These are phyloP conservation scores for Leistus spinibarbis DNA, from an alignment of 2,888 invertebrate species.

Conservation along the genomic window DNA sequence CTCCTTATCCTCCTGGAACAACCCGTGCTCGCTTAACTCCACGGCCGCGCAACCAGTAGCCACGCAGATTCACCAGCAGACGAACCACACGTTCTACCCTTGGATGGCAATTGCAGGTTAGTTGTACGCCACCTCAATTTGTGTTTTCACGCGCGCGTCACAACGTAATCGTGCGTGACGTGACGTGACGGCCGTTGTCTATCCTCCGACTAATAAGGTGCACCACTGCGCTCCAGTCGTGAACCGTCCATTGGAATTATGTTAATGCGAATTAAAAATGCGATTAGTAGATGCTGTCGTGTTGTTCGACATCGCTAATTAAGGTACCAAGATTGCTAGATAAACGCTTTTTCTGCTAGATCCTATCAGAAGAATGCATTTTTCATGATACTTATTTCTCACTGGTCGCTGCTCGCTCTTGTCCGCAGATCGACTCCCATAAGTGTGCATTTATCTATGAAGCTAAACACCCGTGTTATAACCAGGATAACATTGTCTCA, in stretches of 20 bases:
- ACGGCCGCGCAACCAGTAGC: slow-evolving; percentile 77
- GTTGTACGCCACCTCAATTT: slow-evolving; percentile 57
- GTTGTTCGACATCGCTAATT: slow-evolving; percentile 10
- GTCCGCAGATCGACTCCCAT: background rate
- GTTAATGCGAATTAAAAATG: slow-evolving; percentile 11
- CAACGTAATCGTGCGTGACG: background rate
- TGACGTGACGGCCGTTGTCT: background rate
- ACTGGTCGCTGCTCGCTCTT: background rate
- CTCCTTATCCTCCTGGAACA: slow-evolving; percentile 80
- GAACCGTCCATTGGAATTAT: background rate
- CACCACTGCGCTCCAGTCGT: background rate
- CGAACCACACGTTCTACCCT: slow-evolving; percentile 94
- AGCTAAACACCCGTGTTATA: background rate
- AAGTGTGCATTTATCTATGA: background rate
- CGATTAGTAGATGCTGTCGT: slow-evolving; percentile 5
- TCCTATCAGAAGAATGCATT: slow-evolving; percentile 11
- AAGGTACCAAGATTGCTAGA: slow-evolving; percentile 1
- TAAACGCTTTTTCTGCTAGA: slow-evolving; percentile 8
- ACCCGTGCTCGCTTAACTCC: slow-evolving; percentile 85
- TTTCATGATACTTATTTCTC: slow-evolving; percentile 21
- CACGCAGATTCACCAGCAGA: slow-evolving; percentile 87
- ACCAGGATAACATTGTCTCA: slow-evolving; percentile 7
- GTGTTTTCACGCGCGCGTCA: background rate
- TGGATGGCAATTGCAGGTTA: slow-evolving; percentile 99
- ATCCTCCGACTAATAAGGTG: too few species aligned